A percentile compares a stretch with the other conserved stretches of the same genome.
These are phyloP conservation scores for Anolis apletophallus DNA, from an alignment of 2,797 vertebrate genomes.

Conservation along the genomic window DNA sequence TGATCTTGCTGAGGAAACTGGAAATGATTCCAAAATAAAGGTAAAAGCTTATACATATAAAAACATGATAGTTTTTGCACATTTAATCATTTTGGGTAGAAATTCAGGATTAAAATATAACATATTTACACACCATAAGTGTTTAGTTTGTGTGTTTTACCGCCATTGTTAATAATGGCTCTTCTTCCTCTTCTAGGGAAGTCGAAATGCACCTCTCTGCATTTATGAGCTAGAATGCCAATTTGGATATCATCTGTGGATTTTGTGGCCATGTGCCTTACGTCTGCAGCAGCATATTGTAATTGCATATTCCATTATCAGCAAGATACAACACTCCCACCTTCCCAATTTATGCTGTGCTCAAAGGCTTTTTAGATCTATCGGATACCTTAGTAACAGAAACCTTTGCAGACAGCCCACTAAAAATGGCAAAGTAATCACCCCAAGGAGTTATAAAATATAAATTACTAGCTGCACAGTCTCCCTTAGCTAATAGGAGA, in stretches of 20 bases:
- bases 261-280: slow-evolving; percentile 29
- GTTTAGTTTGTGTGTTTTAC: slow-evolving; percentile 26
- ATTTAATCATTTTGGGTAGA: background rate
- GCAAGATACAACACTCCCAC: slow-evolving; percentile 31
- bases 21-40: background rate
- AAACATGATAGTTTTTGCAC: background rate
- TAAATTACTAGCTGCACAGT: background rate
- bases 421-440: slow-evolving; percentile 19
- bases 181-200: slow-evolving; percentile 23
- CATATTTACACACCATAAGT: background rate
- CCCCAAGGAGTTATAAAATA: slow-evolving; percentile 12
- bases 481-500: background rate
- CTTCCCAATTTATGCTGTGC: background rate
- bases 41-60: background rate
- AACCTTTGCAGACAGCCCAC: background rate
- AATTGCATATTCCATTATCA: slow-evolving; percentile 35
- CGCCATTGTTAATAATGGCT: slow-evolving; percentile 24
- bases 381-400: background rate
- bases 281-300: background rate
- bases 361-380: background rate
- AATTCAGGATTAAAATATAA: no score
- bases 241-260: slow-evolving; percentile 11
- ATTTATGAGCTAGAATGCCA: slow-evolving; percentile 26
- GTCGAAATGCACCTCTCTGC: slow-evolving; percentile 22
- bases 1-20: no score